Conservation (phyloP, 2,888 invertebrate species). For the Masnerella sp. region DNA sequence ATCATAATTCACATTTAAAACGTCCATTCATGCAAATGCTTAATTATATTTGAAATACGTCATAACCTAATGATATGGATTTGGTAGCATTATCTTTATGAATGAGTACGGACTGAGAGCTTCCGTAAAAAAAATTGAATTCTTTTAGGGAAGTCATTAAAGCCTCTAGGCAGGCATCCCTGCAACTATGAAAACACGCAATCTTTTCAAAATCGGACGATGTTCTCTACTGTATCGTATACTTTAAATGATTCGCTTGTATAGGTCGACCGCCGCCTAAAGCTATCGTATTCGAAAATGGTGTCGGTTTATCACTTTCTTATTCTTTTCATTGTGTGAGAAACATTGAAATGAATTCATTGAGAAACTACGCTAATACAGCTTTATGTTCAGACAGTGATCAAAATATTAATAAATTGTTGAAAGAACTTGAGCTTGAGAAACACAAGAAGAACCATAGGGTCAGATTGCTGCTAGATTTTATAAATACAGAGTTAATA, state of each 20-base stretch:
- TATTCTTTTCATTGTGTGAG: constrained; percentile 13
- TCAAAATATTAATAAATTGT: constrained; percentile 48
- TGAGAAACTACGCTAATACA: too few species aligned
- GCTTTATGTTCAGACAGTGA: too few species aligned
- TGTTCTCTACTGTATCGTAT: neutral
- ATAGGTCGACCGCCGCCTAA: constrained; percentile 55
- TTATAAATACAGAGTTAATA: constrained; percentile 63
- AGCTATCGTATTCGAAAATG: constrained; percentile 16
- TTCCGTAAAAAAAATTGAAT: constrained; percentile 70
- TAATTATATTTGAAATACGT: too few species aligned
- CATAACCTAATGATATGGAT: too few species aligned
- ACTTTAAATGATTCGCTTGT: too few species aligned
- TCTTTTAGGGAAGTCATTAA: constrained; percentile 56
- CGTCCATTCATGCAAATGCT: too few species aligned
- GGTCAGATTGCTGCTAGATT: constrained; percentile 51
- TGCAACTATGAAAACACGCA: constrained; percentile 70
- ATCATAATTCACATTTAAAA: too few species aligned
- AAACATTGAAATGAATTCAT: too few species aligned
- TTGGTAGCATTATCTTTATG: constrained; percentile 45
- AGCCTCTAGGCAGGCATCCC: constrained; percentile 54
- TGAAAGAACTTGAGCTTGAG: constrained; percentile 13
- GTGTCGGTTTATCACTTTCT: constrained; percentile 28
- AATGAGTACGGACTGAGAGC: constrained; percentile 60
- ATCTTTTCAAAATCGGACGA: constrained; percentile 63
- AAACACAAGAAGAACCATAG: constrained; percentile 9